Base-by-base conservation (phyloP, 2,797 vertebrate species). In the Merluccius polli region DNA sequence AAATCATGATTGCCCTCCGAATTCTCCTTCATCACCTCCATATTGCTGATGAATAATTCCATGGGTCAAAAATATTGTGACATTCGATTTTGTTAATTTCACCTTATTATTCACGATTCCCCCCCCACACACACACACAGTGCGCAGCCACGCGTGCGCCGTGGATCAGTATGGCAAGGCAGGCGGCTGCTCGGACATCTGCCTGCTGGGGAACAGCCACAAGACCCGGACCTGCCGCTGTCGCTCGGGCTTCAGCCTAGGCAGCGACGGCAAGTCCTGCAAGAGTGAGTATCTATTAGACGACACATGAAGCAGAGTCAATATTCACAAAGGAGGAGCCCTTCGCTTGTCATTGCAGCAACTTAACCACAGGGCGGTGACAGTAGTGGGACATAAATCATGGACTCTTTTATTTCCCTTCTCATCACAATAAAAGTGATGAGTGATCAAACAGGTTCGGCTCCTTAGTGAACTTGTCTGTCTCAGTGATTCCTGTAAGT, bases 201-300 rank as follows among this genome's bases (percentile, higher is more conserved):
- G 97, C 81, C 94, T 99, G 69, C 95, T 99, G 0, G 94, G 95
- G 79, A 99, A 97, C 92, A 99, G 95, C 90, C 98, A 99, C 92
- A 99, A 99, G 90, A 95, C 93, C 0, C 93, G 96, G 11, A 98
- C 97, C n/a, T 99, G 98, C 90, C 97, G 98, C 36, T 99, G 97
- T 82, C 95, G 96, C 75, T 98, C 97, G 0, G 97, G 98, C 0
- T 98, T 99, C 92, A 99, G 96, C 89, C 94, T 99, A 12, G 98
- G 98, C 83, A 99, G 96, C 0, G 98, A 99, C 0, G 96, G 96
- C 32, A 99, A 98, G 73, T 98, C 98, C 33, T 99, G 98, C 94
- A 99, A 99, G 88, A 99, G 98, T 99, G 87, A 96, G 98, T 94
- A 67, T 7, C 8, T 24, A 18, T n/a, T 4, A 7, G 3, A 70